Conservation (phyloP, 2,113 vertebrate genomes). For the Oryctolagus cuniculus region mOryCun1.1 NC_091439.1:85660001-85660500, state of each 20-base stretch:
- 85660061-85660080: background rate
- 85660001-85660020: constrained; percentile 58
- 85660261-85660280: background rate
- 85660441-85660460: background rate
- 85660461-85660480: too few relatives aligned
- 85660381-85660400: background rate
- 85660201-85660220: background rate
- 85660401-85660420: background rate
- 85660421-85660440: background rate
- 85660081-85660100: background rate
- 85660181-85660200: constrained; percentile 31
- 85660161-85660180: constrained; percentile 55
- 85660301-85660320: background rate
- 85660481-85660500: too few relatives aligned
- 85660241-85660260: background rate
- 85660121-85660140: constrained; percentile 54
- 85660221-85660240: background rate
- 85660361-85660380: background rate
- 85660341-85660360: background rate
- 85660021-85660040: constrained; percentile 12
- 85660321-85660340: background rate
- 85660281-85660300: background rate
- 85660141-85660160: constrained; percentile 68
- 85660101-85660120: background rate
- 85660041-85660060: background rate